Conservation (phyloP, 2,888 invertebrate species). For the Pedicia rivosa region DNA sequence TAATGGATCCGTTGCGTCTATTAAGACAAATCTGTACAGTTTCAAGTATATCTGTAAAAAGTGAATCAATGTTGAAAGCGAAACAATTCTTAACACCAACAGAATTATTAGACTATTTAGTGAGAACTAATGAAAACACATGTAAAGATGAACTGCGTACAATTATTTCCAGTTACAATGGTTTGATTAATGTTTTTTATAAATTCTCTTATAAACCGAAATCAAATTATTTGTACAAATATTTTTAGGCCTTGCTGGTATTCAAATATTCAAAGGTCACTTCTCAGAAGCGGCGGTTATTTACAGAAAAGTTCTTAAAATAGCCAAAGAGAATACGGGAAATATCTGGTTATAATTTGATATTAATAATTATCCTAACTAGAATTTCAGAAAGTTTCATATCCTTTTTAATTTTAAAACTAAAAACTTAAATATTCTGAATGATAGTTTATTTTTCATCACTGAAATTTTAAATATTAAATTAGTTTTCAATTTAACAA, state of each 20-base stretch:
- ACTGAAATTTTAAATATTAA: slow-evolving; percentile 14
- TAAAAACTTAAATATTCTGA: no score
- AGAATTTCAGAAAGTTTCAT: no score
- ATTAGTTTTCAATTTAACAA: slow-evolving; percentile 1
- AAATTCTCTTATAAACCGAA: slow-evolving; percentile 1
- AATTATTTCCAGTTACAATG: slow-evolving; percentile 48
- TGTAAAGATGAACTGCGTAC: slow-evolving; percentile 46
- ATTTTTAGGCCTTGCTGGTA: slow-evolving; percentile 40
- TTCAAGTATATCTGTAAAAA: slow-evolving; percentile 40
- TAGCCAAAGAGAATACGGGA: slow-evolving; percentile 25
- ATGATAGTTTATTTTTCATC: no score
- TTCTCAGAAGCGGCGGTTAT: slow-evolving; percentile 37
- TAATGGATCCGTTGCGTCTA: slow-evolving; percentile 45
- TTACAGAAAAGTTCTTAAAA: slow-evolving; percentile 42
- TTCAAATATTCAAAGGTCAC: slow-evolving; percentile 38
- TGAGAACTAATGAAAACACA: slow-evolving; percentile 39
- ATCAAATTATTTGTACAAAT: slow-evolving; percentile 5
- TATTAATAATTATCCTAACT: no score
- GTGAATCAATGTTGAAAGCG: slow-evolving; percentile 32
- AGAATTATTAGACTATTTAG: slow-evolving; percentile 47
- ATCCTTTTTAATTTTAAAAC: no score
- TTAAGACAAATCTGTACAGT: slow-evolving; percentile 57
- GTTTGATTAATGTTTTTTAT: no score
- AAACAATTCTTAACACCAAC: slow-evolving; percentile 42
- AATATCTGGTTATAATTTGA: no score